Evolutionary conservation across 2,113 vertebrate species (phyloP).

Genomic region (Syrrhaptes paradoxus): DNA sequence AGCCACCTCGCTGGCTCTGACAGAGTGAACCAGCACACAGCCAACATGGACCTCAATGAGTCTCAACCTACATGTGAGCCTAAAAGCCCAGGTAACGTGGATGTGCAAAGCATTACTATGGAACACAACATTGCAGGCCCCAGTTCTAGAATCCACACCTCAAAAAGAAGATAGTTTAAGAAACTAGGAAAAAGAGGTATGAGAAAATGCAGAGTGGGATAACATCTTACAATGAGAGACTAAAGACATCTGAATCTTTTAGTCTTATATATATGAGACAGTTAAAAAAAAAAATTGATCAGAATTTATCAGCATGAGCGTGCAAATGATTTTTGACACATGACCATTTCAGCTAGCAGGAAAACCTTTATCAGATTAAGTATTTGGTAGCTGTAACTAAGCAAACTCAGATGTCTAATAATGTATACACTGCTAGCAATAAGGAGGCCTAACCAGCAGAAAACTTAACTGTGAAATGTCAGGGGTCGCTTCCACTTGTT

Average conservation of each 20-base stretch:
- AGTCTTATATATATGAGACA: not conserved
- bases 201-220: not conserved
- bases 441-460: not conserved
- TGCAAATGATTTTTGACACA: not conserved
- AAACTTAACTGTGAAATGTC: not conserved
- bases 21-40: not conserved
- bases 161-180: not conserved
- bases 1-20: not conserved
- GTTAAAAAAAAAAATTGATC: not conserved
- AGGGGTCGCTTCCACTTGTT: not conserved
- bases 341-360: not conserved
- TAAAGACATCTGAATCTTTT: not conserved
- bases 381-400: not conserved
- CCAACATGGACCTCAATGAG: rapidly evolving
- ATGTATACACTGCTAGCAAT: not conserved
- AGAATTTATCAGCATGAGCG: not conserved
- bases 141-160: not conserved
- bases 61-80: rapidly evolving
- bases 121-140: not conserved
- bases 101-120: not conserved
- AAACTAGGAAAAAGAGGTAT: not conserved
- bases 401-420: not conserved
- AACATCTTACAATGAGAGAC: not conserved
- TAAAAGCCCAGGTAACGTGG: not conserved
- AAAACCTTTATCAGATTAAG: not conserved